Conservation (phyloP, 2,797 vertebrate species). For the Gymnoscopelus braueri region DNA sequence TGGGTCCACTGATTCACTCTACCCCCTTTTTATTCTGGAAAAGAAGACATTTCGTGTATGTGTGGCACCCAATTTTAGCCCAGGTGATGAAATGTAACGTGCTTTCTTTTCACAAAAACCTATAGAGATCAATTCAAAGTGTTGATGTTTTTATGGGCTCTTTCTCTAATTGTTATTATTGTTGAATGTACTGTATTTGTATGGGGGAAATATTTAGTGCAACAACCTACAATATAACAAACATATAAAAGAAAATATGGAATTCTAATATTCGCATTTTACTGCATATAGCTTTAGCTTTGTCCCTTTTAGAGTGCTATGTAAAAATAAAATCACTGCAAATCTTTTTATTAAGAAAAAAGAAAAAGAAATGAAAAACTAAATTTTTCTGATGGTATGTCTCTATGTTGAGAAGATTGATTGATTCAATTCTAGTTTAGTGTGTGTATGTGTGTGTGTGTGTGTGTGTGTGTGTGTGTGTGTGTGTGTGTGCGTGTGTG, state of each 20-base stretch:
- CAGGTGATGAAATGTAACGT: no score
- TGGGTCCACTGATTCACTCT: constrained; percentile 57
- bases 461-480: constrained; percentile 18
- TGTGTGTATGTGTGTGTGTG: constrained; percentile 24
- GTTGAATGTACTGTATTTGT: no score
- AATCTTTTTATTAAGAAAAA: neutral
- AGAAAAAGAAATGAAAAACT: neutral
- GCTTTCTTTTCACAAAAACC: no score
- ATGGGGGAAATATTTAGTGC: no score
- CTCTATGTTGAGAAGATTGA: constrained; percentile 9
- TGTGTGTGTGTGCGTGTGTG: constrained; percentile 16
- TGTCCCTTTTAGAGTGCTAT: neutral
- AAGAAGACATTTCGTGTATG: no score
- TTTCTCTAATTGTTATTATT: no score
- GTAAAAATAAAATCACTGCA: neutral
- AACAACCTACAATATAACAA: neutral
- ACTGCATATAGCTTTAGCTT: neutral
- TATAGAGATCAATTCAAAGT: no score
- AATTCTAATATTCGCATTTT: neutral
- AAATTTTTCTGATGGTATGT: neutral
- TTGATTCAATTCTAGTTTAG: constrained; percentile 22
- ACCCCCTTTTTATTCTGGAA: no score
- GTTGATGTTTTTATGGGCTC: no score
- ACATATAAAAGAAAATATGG: neutral
- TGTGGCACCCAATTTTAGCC: no score